Conservation (phyloP, 1,140 invertebrate genomes). For the Calosoma granatense region DNA sequence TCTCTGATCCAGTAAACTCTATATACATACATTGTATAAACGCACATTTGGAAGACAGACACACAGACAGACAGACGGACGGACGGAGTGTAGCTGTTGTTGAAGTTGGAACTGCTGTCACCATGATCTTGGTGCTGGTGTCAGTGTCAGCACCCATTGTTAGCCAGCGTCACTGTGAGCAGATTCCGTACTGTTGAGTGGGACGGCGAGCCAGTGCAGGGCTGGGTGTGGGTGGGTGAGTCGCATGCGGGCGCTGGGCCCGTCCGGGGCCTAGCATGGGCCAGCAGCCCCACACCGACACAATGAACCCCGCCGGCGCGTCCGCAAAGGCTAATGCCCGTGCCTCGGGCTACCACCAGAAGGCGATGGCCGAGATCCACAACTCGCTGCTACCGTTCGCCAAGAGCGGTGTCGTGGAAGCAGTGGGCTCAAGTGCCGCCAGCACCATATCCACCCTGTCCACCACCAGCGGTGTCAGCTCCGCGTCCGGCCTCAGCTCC, state of each 20-base stretch:
- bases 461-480: slow-evolving; percentile 51
- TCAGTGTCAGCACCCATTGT: too few relatives aligned
- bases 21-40: too few relatives aligned
- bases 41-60: too few relatives aligned
- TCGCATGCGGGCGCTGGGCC: background rate
- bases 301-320: slow-evolving; percentile 57
- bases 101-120: too few relatives aligned
- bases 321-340: slow-evolving; percentile 57
- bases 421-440: slow-evolving; percentile 59
- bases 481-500: slow-evolving; percentile 36
- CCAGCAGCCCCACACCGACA: slow-evolving; percentile 38
- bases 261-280: slow-evolving; percentile 50
- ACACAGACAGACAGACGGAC: too few relatives aligned
- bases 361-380: slow-evolving; percentile 77
- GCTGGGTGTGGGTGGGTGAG: too few relatives aligned
- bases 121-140: too few relatives aligned
- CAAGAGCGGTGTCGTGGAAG: slow-evolving; percentile 50
- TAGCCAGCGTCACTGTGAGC: too few relatives aligned
- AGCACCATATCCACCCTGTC: slow-evolving; percentile 61
- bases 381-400: slow-evolving; percentile 77
- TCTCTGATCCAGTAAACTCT: background rate
- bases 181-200: too few relatives aligned
- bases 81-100: too few relatives aligned
- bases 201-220: too few relatives aligned
- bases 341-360: slow-evolving; percentile 75